Percentiles rank a stretch among this genome's conserved stretches.
Conservation (phyloP, 2,113 vertebrate species). For the Bujurquina vittata region DNA sequence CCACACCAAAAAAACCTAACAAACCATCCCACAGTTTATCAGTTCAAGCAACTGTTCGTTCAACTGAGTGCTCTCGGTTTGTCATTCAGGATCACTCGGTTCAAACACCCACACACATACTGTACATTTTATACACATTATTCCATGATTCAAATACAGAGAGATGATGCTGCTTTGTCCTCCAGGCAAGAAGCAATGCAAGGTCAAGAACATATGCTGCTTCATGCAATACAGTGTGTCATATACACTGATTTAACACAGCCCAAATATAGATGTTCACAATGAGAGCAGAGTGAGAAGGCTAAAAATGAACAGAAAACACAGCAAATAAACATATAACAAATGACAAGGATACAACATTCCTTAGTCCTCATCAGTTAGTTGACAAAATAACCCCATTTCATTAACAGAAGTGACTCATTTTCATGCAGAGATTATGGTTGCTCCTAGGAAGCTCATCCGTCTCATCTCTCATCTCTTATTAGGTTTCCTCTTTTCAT, state of each 20-base stretch:
- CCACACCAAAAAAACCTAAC: neutral
- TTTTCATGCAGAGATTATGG: constrained; percentile 13
- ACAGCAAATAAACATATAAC: neutral
- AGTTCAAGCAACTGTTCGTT: neutral
- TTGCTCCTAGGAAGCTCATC: neutral
- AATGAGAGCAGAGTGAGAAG: neutral
- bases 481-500: neutral
- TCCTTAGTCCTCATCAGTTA: neutral
- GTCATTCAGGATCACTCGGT: neutral
- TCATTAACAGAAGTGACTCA: constrained; percentile 1
- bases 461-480: constrained; percentile 17
- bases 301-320: neutral
- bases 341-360: neutral
- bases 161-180: constrained; percentile 15
- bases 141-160: constrained; percentile 19
- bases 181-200: constrained; percentile 15
- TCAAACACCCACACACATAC: constrained; percentile 17
- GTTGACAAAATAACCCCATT: neutral
- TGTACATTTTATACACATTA: constrained; percentile 22
- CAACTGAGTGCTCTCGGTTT: too few relatives aligned
- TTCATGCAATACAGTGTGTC: neutral
- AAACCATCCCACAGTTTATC: neutral
- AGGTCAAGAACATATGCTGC: neutral
- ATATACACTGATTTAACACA: constrained; percentile 3
- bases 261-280: constrained; percentile 37